These are phyloP conservation scores for Uropsilus gracilis DNA, from an alignment of 2,113 vertebrate genomes.

Conservation along the genomic window DNA sequence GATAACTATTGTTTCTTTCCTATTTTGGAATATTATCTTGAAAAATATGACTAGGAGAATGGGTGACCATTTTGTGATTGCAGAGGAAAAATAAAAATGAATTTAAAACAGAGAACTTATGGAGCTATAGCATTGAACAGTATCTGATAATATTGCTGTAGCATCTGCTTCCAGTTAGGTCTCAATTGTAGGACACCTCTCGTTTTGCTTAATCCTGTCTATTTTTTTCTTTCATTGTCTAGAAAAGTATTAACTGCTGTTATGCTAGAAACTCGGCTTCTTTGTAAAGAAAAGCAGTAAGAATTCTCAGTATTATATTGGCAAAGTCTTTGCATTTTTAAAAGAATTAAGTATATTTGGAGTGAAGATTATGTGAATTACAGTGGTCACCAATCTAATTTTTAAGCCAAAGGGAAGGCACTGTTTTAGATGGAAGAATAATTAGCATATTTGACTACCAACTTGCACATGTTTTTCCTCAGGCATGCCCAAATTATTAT, in stretches of 20 bases:
- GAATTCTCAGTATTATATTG: not conserved
- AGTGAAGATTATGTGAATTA: not conserved
- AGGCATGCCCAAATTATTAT: not conserved
- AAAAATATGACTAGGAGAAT: not conserved
- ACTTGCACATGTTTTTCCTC: not conserved
- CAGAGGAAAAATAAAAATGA: not conserved
- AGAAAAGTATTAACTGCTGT: not conserved
- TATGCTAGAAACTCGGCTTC: not conserved
- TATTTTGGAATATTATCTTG: not conserved
- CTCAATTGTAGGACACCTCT: not conserved
- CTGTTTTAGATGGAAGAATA: not conserved
- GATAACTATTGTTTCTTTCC: not conserved
- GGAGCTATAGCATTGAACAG: not conserved
- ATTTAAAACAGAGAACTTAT: not conserved
- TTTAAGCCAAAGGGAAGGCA: not conserved
- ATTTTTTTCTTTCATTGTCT: not conserved
- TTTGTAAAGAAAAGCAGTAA: slow-evolving; percentile 16
- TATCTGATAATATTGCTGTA: not conserved
- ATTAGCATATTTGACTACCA: not conserved
- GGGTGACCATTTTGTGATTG: not conserved
- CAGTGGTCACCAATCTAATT: not conserved
- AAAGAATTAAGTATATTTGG: not conserved
- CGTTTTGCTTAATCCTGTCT: not conserved
- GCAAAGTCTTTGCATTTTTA: not conserved
- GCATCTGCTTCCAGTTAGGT: not conserved